These are phyloP conservation scores for Hirtodrosophila confusa DNA, from an alignment of 2,888 invertebrate species.

Conservation along the genomic window DNA sequence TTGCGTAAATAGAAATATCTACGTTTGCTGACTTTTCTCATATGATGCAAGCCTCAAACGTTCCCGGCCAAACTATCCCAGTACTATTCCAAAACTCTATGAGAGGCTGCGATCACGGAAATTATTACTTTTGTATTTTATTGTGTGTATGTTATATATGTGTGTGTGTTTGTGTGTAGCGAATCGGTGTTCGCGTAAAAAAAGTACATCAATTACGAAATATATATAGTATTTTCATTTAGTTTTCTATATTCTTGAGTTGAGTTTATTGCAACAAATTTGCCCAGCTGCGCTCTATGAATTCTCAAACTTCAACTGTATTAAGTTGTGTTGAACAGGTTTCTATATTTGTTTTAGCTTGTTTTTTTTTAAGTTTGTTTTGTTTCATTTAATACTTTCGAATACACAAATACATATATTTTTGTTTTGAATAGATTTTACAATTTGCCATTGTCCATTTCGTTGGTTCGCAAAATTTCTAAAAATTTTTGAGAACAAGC, in stretches of 20 bases:
- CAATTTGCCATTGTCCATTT: slow-evolving; percentile 54
- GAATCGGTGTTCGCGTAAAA: slow-evolving; percentile 48
- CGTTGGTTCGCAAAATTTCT: slow-evolving; percentile 78
- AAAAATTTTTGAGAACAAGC: slow-evolving; percentile 80
- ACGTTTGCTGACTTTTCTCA: slow-evolving; percentile 54
- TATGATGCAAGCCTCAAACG: slow-evolving; percentile 28
- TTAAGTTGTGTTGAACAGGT: slow-evolving; percentile 39
- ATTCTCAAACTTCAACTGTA: slow-evolving; percentile 33
- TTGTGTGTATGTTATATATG: slow-evolving; percentile 20
- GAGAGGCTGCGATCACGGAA: slow-evolving; percentile 38
- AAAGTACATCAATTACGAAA: slow-evolving; percentile 72
- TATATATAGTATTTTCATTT: slow-evolving; percentile 46
- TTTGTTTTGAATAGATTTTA: slow-evolving; percentile 52
- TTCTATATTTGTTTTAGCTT: slow-evolving; percentile 27
- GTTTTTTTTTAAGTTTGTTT: slow-evolving; percentile 13
- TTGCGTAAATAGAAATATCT: slow-evolving; percentile 74
- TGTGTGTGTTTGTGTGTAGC: slow-evolving; percentile 19
- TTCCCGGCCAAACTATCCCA: slow-evolving; percentile 14
- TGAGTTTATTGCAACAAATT: slow-evolving; percentile 69
- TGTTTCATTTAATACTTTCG: slow-evolving; percentile 40
- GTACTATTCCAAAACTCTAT: slow-evolving; percentile 12
- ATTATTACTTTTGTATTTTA: slow-evolving; percentile 43
- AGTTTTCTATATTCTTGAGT: slow-evolving; percentile 50
- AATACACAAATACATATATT: slow-evolving; percentile 68
- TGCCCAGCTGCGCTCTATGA: slow-evolving; percentile 58